Conservation (phyloP, 2,797 vertebrate species). For the Pseudopleuronectes americanus region DNA sequence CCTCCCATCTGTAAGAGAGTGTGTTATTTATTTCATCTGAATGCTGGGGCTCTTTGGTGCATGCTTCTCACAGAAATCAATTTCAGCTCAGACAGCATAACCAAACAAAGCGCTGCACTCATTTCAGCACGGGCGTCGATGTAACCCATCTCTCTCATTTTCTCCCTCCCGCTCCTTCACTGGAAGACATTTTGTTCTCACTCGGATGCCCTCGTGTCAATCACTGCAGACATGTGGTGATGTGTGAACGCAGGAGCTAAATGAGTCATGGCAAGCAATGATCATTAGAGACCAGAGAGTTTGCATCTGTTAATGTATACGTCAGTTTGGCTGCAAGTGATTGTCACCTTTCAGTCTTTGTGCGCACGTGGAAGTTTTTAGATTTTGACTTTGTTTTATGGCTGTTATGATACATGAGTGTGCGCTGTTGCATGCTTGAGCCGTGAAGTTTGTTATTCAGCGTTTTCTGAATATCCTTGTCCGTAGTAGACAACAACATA, state of each 20-base stretch:
- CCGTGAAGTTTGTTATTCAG: constrained; percentile 12
- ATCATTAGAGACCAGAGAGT: constrained; percentile 72
- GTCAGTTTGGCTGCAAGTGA: constrained; percentile 41
- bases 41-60: constrained; percentile 76
- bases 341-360: constrained; percentile 47
- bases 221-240: constrained; percentile 78
- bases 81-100: constrained; percentile 83
- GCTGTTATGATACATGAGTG: constrained; percentile 5
- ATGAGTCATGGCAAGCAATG: constrained; percentile 73
- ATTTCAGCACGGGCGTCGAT: constrained; percentile 72
- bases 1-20: constrained; percentile 64
- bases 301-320: constrained; percentile 63
- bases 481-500: constrained; percentile 17
- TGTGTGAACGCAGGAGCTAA: constrained; percentile 81
- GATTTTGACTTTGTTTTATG: constrained; percentile 24
- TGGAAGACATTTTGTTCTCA: constrained; percentile 85
- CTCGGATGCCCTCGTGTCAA: constrained; percentile 83
- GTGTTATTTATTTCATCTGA: constrained; percentile 84
- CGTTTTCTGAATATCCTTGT: constrained; percentile 33
- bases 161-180: constrained; percentile 72
- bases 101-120: constrained; percentile 81
- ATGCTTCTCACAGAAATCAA: constrained; percentile 84
- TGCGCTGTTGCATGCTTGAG: background rate
- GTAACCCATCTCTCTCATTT: constrained; percentile 75
- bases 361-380: constrained; percentile 17